Percentiles rank a stretch among this genome's conserved stretches.
Evolutionary conservation across 2,797 vertebrate genomes (phyloP).

Genomic region (Luscinia luscinia): DNA sequence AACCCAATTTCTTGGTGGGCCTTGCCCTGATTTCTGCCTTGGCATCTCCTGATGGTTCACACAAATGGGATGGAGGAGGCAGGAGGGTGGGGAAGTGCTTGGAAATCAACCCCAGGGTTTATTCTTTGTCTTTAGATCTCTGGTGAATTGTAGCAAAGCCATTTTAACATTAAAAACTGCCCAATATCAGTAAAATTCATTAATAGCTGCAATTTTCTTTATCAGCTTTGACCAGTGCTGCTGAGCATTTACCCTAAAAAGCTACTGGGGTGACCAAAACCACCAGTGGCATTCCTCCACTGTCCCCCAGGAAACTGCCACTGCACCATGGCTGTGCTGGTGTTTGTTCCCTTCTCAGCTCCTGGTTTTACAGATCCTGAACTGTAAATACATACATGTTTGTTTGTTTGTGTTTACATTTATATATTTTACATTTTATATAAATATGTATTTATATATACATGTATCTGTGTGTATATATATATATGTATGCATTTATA

Average conservation of each 20-base stretch:
- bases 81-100: neutral
- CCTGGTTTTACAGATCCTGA: neutral
- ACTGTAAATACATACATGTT: neutral
- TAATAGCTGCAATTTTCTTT: neutral
- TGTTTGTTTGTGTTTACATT: neutral
- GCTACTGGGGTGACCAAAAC: neutral
- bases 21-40: neutral
- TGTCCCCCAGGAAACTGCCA: neutral
- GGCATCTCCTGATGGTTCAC: neutral
- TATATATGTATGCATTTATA: neutral
- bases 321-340: fast-evolving
- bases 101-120: neutral
- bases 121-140: neutral
- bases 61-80: neutral
- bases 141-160: neutral
- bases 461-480: neutral
- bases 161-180: neutral
- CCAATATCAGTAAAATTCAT: neutral
- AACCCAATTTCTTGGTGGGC: neutral
- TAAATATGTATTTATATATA: neutral
- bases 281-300: neutral
- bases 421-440: no score
- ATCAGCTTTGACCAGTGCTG: neutral
- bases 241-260: neutral
- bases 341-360: neutral